A percentile compares a stretch with the other conserved stretches of the same genome.
Evolutionary conservation across 2,113 vertebrate species (phyloP).

Genomic region (Rhinoptilus africanus): DNA sequence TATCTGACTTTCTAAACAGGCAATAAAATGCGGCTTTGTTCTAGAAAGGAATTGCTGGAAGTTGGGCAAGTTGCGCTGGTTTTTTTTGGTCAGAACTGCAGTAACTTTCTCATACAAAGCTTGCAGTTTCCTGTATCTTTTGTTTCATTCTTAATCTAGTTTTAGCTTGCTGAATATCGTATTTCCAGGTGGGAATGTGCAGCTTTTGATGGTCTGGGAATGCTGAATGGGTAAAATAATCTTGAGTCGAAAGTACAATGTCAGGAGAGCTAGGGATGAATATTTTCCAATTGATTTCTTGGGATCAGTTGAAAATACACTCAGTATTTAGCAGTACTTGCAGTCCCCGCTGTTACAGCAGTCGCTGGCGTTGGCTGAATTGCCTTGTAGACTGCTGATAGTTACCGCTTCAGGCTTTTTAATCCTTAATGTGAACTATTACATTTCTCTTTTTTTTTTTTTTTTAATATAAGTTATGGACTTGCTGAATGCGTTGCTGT

Average conservation of each 20-base stretch:
- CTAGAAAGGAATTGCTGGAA: background rate
- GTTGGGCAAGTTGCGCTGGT: background rate
- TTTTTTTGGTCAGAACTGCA: background rate
- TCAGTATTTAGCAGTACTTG: background rate
- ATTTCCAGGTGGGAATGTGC: background rate
- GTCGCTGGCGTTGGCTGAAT: background rate
- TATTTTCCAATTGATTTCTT: background rate
- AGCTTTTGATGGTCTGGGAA: background rate
- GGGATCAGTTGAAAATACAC: background rate
- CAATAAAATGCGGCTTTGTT: background rate
- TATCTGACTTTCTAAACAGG: background rate
- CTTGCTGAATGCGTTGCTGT: background rate
- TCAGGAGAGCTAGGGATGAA: background rate
- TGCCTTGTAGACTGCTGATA: background rate
- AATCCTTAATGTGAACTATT: background rate
- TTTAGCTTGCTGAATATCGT: background rate
- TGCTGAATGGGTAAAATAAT: background rate
- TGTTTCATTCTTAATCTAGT: constrained; percentile 1
- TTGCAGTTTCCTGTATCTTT: background rate
- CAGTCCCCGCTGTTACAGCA: background rate
- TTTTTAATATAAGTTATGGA: background rate
- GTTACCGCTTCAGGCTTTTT: background rate
- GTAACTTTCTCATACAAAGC: background rate
- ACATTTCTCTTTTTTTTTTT: background rate
- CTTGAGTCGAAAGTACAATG: background rate